Evolutionary conservation across 2,888 invertebrate species (phyloP).

Genomic region (Glyphotaelius pellucidus): DNA sequence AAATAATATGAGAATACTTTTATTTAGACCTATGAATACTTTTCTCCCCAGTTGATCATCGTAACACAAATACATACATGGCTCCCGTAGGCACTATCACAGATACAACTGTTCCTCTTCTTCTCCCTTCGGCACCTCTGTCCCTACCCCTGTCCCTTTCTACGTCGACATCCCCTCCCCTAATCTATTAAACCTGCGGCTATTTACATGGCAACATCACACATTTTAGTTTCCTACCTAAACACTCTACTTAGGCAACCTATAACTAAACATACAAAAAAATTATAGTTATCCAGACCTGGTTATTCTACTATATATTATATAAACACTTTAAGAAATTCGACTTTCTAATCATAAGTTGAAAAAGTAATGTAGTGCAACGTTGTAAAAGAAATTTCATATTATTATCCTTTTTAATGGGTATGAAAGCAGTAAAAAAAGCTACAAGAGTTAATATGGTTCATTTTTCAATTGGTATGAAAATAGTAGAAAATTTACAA

Average conservation of each 20-base stretch:
- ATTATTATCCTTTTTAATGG: not conserved
- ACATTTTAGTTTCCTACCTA: conserved; percentile 5
- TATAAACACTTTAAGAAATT: not conserved
- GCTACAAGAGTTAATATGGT: too few species aligned
- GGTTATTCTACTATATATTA: not conserved
- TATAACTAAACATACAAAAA: not conserved
- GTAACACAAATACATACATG: conserved; percentile 41
- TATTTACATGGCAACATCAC: conserved; percentile 39
- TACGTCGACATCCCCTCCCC: not conserved
- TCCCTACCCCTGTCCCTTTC: not conserved
- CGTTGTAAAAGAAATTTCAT: not conserved
- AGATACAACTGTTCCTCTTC: conserved; percentile 60
- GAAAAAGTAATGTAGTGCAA: not conserved
- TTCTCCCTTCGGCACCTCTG: conserved; percentile 11
- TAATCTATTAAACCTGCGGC: not conserved
- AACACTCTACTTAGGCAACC: not conserved
- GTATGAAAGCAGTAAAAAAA: not conserved
- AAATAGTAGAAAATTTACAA: too few species aligned
- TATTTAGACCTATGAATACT: conserved; percentile 41
- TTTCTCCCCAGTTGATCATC: conserved; percentile 47
- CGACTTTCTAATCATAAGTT: not conserved
- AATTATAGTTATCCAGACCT: not conserved
- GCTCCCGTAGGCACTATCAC: conserved; percentile 66
- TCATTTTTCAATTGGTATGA: too few species aligned
- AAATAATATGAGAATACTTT: conserved; percentile 41